phyloP scores from a whole-genome alignment of 2,113 vertebrate genomes.

The Callipepla squamata region DNA sequence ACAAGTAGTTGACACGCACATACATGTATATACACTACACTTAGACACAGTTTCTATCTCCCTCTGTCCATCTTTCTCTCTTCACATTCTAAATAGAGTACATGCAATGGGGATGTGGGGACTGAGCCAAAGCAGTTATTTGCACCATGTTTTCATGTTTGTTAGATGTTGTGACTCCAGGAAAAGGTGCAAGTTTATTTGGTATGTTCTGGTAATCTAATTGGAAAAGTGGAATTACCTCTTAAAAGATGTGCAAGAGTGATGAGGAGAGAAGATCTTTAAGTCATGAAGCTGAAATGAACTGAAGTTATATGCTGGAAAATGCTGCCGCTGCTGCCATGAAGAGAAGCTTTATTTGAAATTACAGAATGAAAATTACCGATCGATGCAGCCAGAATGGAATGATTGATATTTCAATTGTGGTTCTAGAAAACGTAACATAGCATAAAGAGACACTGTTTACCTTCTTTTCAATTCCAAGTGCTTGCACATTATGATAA shows the following conservation, averaged over 20 bases:
- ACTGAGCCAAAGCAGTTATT: neutral
- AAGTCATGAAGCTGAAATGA: conserved; percentile 69
- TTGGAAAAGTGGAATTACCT: conserved; percentile 77
- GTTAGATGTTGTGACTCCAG: conserved; percentile 48
- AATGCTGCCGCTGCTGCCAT: conserved; percentile 42
- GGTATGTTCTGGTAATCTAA: conserved; percentile 68
- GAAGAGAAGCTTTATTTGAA: conserved; percentile 74
- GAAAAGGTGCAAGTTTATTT: conserved; percentile 68
- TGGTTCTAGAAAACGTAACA: conserved; percentile 50
- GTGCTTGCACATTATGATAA: conserved; percentile 37
- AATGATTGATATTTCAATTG: conserved; percentile 70
- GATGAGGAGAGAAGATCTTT: conserved; percentile 60
- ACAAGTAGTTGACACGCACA: neutral
- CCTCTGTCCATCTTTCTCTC: neutral
- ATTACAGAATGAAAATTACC: conserved; percentile 79
- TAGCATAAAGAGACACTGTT: conserved; percentile 58
- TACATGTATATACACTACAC: neutral
- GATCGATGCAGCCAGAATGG: conserved; percentile 71
- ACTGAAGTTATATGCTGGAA: conserved; percentile 65
- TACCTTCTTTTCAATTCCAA: conserved; percentile 67
- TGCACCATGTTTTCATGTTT: neutral
- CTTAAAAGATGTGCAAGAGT: conserved; percentile 68
- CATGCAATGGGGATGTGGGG: neutral
- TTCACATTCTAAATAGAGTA: neutral
- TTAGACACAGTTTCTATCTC: neutral